Percentiles rank a stretch among this genome's conserved stretches.
These are phyloP conservation scores for Chelonus insularis DNA, from an alignment of 1,140 invertebrate species.

Conservation along the genomic window DNA sequence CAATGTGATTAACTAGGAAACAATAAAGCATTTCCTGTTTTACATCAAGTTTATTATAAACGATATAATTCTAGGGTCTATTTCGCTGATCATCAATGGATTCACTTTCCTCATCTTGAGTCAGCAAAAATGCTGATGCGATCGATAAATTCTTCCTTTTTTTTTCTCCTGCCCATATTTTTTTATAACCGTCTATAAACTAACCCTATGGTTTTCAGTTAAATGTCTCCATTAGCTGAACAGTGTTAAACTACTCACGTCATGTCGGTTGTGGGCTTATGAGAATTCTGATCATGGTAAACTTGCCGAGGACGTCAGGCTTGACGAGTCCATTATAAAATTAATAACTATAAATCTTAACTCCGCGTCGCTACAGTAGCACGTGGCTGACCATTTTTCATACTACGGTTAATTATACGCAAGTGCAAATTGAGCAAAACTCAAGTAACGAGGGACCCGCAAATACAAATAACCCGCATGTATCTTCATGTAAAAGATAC, in stretches of 20 bases:
- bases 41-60: too few relatives aligned
- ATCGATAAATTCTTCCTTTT: neutral
- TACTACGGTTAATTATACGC: conserved; percentile 54
- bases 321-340: conserved; percentile 57
- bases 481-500: conserved; percentile 13
- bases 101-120: too few relatives aligned
- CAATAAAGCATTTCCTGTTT: too few relatives aligned
- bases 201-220: conserved; percentile 24
- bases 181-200: neutral
- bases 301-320: conserved; percentile 14
- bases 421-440: conserved; percentile 48
- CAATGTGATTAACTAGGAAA: too few relatives aligned
- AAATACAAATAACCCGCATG: too few relatives aligned
- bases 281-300: neutral
- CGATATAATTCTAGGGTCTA: too few relatives aligned
- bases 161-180: neutral
- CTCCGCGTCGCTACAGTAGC: conserved; percentile 41
- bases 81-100: too few relatives aligned
- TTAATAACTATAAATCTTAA: conserved; percentile 58
- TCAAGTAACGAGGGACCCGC: conserved; percentile 31
- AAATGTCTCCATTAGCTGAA: conserved; percentile 30
- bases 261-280: neutral
- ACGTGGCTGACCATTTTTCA: conserved; percentile 52
- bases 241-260: neutral
- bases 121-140: too few relatives aligned